Percentiles rank a stretch among this genome's conserved stretches.
Conservation (phyloP, 2,113 vertebrate genomes). For the Protobothrops flavoviridis region DNA sequence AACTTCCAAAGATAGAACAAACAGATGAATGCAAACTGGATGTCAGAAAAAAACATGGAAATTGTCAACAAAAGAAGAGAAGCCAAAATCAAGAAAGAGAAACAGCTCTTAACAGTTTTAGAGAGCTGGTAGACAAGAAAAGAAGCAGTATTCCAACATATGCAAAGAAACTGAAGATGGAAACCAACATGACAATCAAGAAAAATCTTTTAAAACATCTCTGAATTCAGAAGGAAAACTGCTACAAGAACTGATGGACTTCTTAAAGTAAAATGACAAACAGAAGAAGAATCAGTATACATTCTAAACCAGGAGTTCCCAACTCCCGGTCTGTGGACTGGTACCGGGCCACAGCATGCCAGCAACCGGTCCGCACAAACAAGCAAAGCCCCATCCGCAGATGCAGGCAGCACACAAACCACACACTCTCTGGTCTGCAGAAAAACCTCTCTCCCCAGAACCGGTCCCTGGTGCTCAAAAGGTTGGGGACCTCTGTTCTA, state of each 20-base stretch:
- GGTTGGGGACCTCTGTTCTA: neutral
- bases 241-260: neutral
- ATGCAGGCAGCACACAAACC: no score
- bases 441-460: no score
- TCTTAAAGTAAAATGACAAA: neutral
- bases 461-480: no score
- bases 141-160: neutral
- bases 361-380: no score
- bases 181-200: neutral
- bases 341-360: no score
- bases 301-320: neutral
- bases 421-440: no score
- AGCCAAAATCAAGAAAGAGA: neutral
- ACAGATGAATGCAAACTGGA: neutral
- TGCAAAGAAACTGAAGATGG: neutral
- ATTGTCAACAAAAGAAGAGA: neutral
- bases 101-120: neutral
- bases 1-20: neutral
- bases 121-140: neutral
- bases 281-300: neutral
- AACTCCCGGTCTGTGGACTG: no score
- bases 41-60: neutral
- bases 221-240: neutral
- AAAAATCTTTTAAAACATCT: neutral
- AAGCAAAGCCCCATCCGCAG: no score